A percentile compares a stretch with the other conserved stretches of the same genome.
Evolutionary conservation across 2,888 invertebrate genomes (phyloP).

Genomic region (Anodontia alba): DNA sequence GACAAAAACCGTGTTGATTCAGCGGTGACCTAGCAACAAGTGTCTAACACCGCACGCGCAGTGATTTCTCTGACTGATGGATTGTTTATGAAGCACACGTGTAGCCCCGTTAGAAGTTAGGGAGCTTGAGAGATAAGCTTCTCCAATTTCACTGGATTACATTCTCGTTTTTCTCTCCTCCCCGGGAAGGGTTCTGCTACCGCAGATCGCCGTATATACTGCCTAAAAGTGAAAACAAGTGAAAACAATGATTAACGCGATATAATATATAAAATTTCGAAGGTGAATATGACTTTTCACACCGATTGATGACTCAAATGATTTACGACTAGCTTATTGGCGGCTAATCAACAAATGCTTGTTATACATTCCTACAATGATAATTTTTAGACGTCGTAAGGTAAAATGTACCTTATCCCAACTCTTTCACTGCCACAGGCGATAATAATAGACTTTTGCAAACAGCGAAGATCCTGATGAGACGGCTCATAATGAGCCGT

Average conservation of each 20-base stretch:
- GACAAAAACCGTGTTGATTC: neutral
- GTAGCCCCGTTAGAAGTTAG: slow-evolving; percentile 53
- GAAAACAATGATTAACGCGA: neutral
- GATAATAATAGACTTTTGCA: too few species aligned
- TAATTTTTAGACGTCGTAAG: too few species aligned
- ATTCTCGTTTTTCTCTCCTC: neutral
- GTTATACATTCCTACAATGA: too few species aligned
- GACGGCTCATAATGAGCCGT: too few species aligned
- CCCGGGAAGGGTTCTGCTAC: neutral
- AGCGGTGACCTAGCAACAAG: slow-evolving; percentile 42
- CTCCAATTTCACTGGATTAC: slow-evolving; percentile 50
- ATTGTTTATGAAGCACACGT: slow-evolving; percentile 62
- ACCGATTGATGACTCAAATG: too few species aligned
- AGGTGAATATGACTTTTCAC: too few species aligned
- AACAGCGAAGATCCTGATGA: too few species aligned
- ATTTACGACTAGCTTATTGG: too few species aligned
- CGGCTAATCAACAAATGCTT: too few species aligned
- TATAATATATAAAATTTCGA: neutral
- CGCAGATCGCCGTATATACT: neutral
- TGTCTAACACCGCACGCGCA: slow-evolving; percentile 58
- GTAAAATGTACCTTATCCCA: too few species aligned
- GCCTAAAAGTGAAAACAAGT: neutral
- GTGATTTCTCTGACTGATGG: slow-evolving; percentile 55
- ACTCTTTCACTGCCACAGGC: too few species aligned
- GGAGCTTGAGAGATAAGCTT: slow-evolving; percentile 47